Percentiles rank a stretch among this genome's conserved stretches.
These are phyloP conservation scores for Perca schrenkii DNA, from an alignment of 2,113 vertebrate genomes.

Conservation along the genomic window DNA sequence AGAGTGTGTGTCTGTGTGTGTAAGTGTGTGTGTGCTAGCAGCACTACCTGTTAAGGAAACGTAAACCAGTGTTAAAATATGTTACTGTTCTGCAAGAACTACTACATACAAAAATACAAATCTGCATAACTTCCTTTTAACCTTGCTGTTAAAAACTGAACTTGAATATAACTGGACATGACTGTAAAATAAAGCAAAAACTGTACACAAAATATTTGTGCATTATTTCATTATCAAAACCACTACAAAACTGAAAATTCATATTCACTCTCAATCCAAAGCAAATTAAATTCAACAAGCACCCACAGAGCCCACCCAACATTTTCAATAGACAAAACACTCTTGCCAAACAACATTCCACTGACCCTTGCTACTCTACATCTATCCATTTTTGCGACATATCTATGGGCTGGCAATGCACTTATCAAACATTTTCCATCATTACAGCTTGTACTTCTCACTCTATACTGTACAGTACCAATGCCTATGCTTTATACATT, in stretches of 20 bases:
- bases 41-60: conserved; percentile 74
- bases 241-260: conserved; percentile 42
- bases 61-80: conserved; percentile 79
- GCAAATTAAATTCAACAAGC: conserved; percentile 51
- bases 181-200: conserved; percentile 54
- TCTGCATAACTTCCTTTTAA: conserved; percentile 69
- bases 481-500: conserved; percentile 71
- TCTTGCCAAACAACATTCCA: conserved; percentile 62
- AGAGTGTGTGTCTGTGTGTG: conserved; percentile 59
- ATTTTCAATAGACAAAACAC: conserved; percentile 59
- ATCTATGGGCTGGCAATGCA: conserved; percentile 62
- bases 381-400: conserved; percentile 58
- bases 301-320: conserved; percentile 48
- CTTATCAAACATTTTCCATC: conserved; percentile 58
- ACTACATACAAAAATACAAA: conserved; percentile 74
- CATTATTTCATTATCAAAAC: conserved; percentile 69
- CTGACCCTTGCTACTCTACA: conserved; percentile 70
- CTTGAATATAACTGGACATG: conserved; percentile 57
- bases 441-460: conserved; percentile 62
- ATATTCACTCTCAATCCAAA: conserved; percentile 42
- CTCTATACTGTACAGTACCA: conserved; percentile 72
- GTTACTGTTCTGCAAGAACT: conserved; percentile 78
- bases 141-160: conserved; percentile 46
- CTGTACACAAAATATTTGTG: conserved; percentile 66
- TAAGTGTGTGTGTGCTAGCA: conserved; percentile 69